These are phyloP conservation scores for Xylota sylvarum DNA, from an alignment of 2,888 invertebrate genomes.

Conservation along the genomic window DNA sequence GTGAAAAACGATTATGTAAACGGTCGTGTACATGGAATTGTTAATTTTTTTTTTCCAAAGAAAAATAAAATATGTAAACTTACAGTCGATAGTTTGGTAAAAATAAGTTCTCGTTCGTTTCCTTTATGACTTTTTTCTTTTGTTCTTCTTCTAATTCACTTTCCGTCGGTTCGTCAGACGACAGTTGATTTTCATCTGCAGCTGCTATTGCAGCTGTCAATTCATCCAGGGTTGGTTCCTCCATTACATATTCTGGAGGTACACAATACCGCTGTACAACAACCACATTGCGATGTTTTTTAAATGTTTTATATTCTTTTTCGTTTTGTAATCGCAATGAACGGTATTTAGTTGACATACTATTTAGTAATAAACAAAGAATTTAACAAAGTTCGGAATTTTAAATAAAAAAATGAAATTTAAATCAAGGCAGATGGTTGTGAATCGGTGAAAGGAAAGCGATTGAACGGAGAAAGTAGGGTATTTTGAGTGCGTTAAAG, in stretches of 20 bases:
- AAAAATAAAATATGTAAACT: conserved; percentile 9
- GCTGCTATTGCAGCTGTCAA: conserved; percentile 52
- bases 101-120: conserved; percentile 22
- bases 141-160: conserved; percentile 8
- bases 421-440: too few species aligned
- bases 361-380: not conserved
- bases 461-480: too few species aligned
- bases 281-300: not conserved
- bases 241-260: not conserved
- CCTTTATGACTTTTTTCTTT: conserved; percentile 37
- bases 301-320: not conserved
- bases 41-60: not conserved
- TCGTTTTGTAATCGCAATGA: not conserved
- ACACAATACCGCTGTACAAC: conserved; percentile 28
- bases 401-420: too few species aligned
- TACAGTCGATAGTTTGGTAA: conserved; percentile 27
- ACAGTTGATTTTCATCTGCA: conserved; percentile 41
- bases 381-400: too few species aligned
- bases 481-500: too few species aligned
- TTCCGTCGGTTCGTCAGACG: not conserved
- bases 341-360: not conserved
- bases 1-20: conserved; percentile 34
- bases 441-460: too few species aligned
- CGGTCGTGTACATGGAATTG: not conserved
- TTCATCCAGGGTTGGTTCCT: conserved; percentile 5